phyloP scores from a whole-genome alignment of 2,113 vertebrate species.

The Lamprotornis superbus region DNA sequence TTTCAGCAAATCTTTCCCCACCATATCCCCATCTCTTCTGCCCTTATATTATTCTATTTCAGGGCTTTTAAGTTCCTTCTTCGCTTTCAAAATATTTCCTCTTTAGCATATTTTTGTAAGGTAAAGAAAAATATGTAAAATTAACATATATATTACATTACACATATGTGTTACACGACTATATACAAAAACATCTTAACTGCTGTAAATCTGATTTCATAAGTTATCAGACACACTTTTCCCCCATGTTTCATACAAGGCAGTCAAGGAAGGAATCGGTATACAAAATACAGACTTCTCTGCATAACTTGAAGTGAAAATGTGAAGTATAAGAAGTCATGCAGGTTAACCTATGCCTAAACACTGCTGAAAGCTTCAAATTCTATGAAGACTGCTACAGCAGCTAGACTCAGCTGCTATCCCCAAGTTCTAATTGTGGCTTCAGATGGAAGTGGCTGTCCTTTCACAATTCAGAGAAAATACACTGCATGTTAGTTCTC shows the following conservation, averaged over 20 bases:
- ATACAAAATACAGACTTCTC: background rate
- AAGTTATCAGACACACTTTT: background rate
- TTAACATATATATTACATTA: background rate
- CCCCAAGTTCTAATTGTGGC: background rate
- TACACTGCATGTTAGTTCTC: fast-evolving
- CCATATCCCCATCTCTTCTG: background rate
- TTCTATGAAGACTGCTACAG: background rate
- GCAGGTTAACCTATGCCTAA: background rate
- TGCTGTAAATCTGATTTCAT: background rate
- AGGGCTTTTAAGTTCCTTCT: background rate
- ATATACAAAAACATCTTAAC: background rate
- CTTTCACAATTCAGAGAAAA: background rate
- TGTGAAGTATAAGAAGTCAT: background rate
- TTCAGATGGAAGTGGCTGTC: background rate
- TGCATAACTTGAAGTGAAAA: background rate
- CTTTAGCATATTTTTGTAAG: background rate
- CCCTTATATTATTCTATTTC: background rate
- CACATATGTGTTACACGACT: background rate
- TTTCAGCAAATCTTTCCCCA: background rate
- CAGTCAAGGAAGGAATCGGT: background rate
- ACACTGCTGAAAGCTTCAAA: background rate
- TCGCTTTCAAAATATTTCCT: background rate
- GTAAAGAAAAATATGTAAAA: background rate
- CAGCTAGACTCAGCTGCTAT: background rate
- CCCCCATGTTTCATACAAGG: background rate